These are phyloP conservation scores for Protobothrops flavoviridis DNA, from an alignment of 2,113 vertebrate genomes.

Conservation along the genomic window DNA sequence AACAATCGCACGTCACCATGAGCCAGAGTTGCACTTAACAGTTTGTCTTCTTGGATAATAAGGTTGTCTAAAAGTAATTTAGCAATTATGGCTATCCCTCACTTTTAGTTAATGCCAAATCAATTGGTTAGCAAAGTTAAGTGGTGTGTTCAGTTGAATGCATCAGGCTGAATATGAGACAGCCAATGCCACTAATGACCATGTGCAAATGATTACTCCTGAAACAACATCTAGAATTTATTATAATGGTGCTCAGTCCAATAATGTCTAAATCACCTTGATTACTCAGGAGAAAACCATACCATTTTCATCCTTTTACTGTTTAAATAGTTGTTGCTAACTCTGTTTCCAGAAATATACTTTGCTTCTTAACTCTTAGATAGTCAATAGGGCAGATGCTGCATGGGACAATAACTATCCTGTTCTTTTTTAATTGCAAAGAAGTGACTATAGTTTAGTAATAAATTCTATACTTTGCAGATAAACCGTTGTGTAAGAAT, in stretches of 20 bases:
- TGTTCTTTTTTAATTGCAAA: background rate
- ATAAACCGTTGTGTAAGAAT: background rate
- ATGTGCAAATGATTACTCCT: background rate
- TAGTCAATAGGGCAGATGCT: background rate
- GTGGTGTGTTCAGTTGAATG: constrained; percentile 17
- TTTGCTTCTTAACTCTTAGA: background rate
- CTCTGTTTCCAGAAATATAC: constrained; percentile 32
- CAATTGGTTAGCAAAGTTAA: constrained; percentile 35
- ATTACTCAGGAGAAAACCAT: constrained; percentile 43
- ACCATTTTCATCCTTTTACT: background rate
- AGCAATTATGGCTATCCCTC: constrained; percentile 35
- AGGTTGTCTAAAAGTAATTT: constrained; percentile 34
- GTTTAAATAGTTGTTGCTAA: constrained; percentile 15
- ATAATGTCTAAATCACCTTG: constrained; percentile 9
- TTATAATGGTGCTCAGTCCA: background rate
- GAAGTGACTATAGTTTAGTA: background rate
- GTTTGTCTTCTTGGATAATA: constrained; percentile 39
- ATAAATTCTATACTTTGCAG: background rate
- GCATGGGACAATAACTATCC: background rate
- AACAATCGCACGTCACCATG: constrained; percentile 22
- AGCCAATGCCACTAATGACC: background rate
- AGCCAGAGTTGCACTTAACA: constrained; percentile 40
- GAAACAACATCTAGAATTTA: background rate
- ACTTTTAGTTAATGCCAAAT: constrained; percentile 42
- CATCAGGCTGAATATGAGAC: background rate